These are phyloP conservation scores for Ditylenchus dipsaci DNA, from an alignment of 1,140 invertebrate genomes.

Conservation along the genomic window DNA sequence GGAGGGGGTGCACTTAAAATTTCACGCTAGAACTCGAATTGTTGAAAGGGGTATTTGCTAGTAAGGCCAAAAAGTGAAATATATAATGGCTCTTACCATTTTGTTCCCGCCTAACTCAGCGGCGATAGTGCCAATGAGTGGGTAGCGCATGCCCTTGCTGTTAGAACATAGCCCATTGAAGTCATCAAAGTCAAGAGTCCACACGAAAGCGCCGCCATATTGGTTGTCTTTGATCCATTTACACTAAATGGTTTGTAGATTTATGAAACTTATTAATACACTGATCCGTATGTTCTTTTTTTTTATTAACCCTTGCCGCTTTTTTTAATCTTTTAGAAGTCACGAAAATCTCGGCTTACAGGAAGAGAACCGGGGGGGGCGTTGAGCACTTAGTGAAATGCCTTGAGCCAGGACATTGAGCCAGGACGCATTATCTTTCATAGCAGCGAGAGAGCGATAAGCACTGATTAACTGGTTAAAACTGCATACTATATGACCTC, in stretches of 20 bases:
- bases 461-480: too few species aligned
- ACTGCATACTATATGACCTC: too few species aligned
- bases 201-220: slow-evolving; percentile 89
- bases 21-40: too few species aligned
- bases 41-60: too few species aligned
- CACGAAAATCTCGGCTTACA: background rate
- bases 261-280: background rate
- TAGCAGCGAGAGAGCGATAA: too few species aligned
- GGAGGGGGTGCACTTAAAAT: too few species aligned
- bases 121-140: slow-evolving; percentile 80
- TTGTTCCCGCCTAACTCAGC: slow-evolving; percentile 29
- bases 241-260: slow-evolving; percentile 69
- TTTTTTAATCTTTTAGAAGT: background rate
- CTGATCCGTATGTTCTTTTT: background rate
- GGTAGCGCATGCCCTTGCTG: slow-evolving; percentile 72
- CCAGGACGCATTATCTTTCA: too few species aligned
- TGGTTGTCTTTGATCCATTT: slow-evolving; percentile 82
- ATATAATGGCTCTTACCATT: slow-evolving; percentile 21
- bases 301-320: background rate
- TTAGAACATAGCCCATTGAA: slow-evolving; percentile 70
- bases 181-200: slow-evolving; percentile 94
- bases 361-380: background rate
- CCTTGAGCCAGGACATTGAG: too few species aligned
- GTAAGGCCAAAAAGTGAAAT: too few species aligned
- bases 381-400: too few species aligned